These are phyloP conservation scores for Mobula birostris DNA, from an alignment of 2,113 vertebrate genomes.

Conservation along the genomic window DNA sequence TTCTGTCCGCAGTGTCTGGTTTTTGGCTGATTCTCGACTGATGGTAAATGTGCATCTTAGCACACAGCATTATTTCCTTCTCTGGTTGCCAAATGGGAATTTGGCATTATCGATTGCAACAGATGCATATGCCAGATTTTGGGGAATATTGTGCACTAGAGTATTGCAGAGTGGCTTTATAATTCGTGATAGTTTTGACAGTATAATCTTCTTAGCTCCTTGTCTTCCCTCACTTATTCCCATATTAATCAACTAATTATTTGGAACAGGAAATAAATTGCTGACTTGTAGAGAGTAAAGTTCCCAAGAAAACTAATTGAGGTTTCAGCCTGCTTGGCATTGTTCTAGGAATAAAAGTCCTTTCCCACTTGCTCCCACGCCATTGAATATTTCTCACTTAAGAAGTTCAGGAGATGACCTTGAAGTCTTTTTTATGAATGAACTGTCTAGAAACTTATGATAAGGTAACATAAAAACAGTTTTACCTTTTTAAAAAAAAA, in stretches of 20 bases:
- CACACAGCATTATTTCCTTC: no score
- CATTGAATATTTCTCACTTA: not conserved
- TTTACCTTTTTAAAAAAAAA: not conserved
- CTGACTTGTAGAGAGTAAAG: not conserved
- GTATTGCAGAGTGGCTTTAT: not conserved
- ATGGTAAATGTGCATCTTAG: not conserved
- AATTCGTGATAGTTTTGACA: no score
- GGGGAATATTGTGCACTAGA: not conserved
- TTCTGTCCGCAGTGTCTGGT: not conserved
- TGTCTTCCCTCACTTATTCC: not conserved
- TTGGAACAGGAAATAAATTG: not conserved
- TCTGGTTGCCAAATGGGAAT: not conserved
- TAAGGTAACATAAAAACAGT: not conserved
- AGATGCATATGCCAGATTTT: not conserved
- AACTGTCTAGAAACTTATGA: not conserved
- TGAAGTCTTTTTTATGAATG: not conserved
- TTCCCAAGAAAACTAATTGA: not conserved
- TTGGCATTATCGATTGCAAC: not conserved
- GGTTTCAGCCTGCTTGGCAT: not conserved
- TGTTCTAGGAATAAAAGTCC: not conserved
- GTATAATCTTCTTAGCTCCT: not conserved
- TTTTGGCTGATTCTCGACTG: constrained; percentile 5
- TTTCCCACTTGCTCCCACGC: not conserved
- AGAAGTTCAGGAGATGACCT: not conserved
- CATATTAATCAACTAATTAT: constrained; percentile 6